Evolutionary conservation across 2,888 invertebrate genomes (phyloP), one percentile per base, ranked within the genome.

Genomic region (Eilema sororculum): DNA sequence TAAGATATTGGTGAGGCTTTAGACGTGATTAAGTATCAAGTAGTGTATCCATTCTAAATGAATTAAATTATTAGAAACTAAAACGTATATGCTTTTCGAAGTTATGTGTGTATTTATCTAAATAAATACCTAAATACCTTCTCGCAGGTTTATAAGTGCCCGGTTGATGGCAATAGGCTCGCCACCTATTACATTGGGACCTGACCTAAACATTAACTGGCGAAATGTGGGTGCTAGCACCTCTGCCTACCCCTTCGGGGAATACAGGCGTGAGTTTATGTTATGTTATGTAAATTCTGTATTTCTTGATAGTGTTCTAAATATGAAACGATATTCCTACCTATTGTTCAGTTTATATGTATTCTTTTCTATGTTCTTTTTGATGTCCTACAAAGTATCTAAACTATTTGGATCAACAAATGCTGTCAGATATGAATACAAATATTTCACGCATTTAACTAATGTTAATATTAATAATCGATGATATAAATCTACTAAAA

Each of bases 401-500:
- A 3, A n/a, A 52, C 8, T 24, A 25, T 41, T 41, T 41, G 10
- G 10, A n/a, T 52, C 20, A 52, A 52, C 9, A n/a, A 41, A 37
- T 62, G 25, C 41, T 41, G 16, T 62, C 52, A 61, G 25, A 58
- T 30, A 24, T 62, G 6, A 61, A 60, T 16, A 46, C 33, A 69
- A 79, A 77, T 74, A 72, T 75, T 70, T 65, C 46, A 70, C 61
- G 69, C 71, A 72, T 28, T 77, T 74, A 69, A 76, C 76, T 71
- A 77, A 77, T 72, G 73, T 73, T 61, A 77, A 76, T 74, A 79
- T 74, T 81, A 81, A 78, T 77, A 79, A 80, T 80, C 77, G 81
- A 77, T 81, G 80, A 80, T 79, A 84, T 80, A 84, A 85, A 84
- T 84, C 78, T 76, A 79, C 72, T 75, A 80, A 76, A 78, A 76